Conservation (phyloP, 92 coral and sea anemone species). For the Phymanthus crucifer region DNA sequence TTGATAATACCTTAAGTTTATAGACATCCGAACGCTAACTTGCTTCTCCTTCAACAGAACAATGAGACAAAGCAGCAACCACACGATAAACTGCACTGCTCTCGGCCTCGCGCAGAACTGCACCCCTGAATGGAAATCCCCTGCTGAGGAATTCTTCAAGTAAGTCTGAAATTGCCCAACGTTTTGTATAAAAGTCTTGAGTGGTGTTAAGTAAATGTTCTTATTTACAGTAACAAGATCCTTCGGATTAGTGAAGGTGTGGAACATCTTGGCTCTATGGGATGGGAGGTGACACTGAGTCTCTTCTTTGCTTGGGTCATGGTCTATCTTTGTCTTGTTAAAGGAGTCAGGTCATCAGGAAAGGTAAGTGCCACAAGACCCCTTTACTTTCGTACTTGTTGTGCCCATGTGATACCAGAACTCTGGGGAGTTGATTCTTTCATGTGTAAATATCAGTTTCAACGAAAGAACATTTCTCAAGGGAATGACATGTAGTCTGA, state of each 20-base stretch:
- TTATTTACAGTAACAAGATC: constrained; percentile 54
- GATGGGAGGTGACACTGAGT: constrained; percentile 83
- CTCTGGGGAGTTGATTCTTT: no score
- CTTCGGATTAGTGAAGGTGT: constrained; percentile 72
- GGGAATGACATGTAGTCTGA: no score
- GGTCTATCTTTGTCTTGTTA: constrained; percentile 81
- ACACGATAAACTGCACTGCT: constrained; percentile 45
- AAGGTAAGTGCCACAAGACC: no score
- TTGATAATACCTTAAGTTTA: no score
- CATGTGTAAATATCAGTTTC: no score
- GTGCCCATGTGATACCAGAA: no score
- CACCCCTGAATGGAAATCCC: constrained; percentile 54
- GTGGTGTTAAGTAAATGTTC: neutral
- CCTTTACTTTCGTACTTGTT: no score
- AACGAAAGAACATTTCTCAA: no score
- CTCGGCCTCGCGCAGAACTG: constrained; percentile 56
- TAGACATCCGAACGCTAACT: no score
- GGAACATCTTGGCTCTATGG: constrained; percentile 67
- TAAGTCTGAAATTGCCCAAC: constrained; percentile 35
- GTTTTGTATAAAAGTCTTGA: no score
- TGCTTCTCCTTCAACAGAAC: neutral
- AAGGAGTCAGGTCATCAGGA: constrained; percentile 96
- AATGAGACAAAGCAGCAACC: constrained; percentile 28
- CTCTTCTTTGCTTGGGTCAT: constrained; percentile 82
- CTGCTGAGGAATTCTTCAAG: constrained; percentile 82